Evolutionary conservation across 2,797 vertebrate species (phyloP).

Genomic region (Sebastes oblongus): DNA sequence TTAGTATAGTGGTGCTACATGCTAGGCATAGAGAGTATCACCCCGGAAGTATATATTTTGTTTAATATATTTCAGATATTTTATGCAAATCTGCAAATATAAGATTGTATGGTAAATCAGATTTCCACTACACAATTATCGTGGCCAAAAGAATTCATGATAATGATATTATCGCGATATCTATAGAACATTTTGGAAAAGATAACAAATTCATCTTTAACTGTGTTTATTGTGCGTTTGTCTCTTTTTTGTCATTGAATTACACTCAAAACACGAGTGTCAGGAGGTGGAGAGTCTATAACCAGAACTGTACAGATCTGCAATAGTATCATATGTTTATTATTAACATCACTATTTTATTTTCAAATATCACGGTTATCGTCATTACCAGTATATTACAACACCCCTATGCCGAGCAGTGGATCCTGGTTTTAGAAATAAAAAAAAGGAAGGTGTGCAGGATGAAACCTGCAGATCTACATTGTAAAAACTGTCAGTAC

Average conservation of each 20-base stretch:
- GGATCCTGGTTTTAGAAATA: neutral
- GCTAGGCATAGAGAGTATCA: neutral
- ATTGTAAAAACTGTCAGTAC: neutral
- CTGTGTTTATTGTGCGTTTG: neutral
- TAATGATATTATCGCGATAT: too few relatives aligned
- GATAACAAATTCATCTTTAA: neutral
- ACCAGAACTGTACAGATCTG: neutral
- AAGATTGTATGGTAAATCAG: neutral
- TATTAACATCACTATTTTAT: neutral
- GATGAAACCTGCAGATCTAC: too few relatives aligned
- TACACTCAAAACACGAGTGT: neutral
- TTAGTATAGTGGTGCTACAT: too few relatives aligned
- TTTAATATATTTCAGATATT: neutral
- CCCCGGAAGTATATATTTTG: neutral
- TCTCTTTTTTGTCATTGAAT: neutral
- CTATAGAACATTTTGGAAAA: too few relatives aligned
- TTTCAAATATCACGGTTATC: neutral
- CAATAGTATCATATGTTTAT: neutral
- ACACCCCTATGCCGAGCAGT: neutral
- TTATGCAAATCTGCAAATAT: neutral
- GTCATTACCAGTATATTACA: neutral
- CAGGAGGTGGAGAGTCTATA: neutral
- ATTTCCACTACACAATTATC: too few relatives aligned
- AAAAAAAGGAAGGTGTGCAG: neutral
- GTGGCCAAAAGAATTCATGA: too few relatives aligned